Evolutionary conservation across 1,140 invertebrate species (phyloP).

Genomic region (Neomicropteryx cornuta): DNA sequence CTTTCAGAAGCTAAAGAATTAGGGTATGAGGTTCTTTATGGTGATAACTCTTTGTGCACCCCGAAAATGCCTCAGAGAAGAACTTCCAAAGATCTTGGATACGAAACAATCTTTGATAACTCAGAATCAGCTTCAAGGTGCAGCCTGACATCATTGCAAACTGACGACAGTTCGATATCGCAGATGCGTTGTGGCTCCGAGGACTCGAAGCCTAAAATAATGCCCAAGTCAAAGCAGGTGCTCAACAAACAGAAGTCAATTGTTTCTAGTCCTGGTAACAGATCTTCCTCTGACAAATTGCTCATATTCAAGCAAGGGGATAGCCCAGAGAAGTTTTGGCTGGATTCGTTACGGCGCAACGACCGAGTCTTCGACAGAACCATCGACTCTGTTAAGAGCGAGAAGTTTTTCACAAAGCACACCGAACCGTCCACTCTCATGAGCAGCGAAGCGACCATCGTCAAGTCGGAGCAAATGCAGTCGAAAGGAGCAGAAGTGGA

Average conservation of each 20-base stretch:
- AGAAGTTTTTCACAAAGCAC: slow-evolving; percentile 15
- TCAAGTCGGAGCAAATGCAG: slow-evolving; percentile 15
- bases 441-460: slow-evolving; percentile 18
- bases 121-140: no score
- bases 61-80: no score
- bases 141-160: no score
- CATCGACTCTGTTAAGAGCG: neutral
- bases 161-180: no score
- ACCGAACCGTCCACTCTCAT: slow-evolving; percentile 12
- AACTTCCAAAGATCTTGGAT: slow-evolving; percentile 6
- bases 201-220: slow-evolving; percentile 12
- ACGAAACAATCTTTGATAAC: neutral
- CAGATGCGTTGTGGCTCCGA: no score
- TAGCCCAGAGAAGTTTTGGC: slow-evolving; percentile 38
- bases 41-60: no score
- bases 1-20: slow-evolving; percentile 7
- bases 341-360: slow-evolving; percentile 39
- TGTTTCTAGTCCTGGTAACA: slow-evolving; percentile 7
- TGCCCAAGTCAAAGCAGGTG: slow-evolving; percentile 8
- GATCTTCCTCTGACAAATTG: slow-evolving; percentile 8
- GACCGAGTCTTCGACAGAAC: slow-evolving; percentile 23
- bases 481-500: slow-evolving; percentile 9
- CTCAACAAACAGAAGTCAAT: slow-evolving; percentile 12
- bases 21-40: slow-evolving; percentile 14
- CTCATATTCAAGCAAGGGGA: slow-evolving; percentile 19